Evolutionary conservation across 1,140 invertebrate species (phyloP).

Genomic region (Uloborus diversus): DNA sequence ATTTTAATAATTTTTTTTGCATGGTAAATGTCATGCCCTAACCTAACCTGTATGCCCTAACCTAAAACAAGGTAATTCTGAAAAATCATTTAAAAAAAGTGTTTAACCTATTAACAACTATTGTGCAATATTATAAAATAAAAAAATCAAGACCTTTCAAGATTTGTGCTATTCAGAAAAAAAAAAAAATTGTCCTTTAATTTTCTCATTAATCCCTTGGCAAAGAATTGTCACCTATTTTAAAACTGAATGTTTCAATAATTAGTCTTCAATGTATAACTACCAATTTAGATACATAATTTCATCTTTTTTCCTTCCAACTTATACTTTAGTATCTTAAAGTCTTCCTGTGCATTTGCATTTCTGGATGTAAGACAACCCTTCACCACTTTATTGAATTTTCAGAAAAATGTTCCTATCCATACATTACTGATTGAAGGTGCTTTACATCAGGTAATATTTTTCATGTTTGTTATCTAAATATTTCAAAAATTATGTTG

Average conservation of each 20-base stretch:
- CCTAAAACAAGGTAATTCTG: too few species aligned
- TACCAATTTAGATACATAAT: neutral
- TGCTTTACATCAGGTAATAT: constrained; percentile 9
- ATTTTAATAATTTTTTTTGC: too few species aligned
- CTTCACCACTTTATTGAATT: neutral
- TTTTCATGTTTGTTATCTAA: neutral
- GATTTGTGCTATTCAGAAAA: neutral
- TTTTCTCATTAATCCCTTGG: neutral
- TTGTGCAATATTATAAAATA: too few species aligned
- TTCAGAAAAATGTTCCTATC: constrained; percentile 26
- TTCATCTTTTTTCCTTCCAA: neutral
- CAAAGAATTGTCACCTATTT: neutral
- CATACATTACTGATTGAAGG: neutral
- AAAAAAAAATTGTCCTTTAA: neutral
- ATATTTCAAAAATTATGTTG: neutral
- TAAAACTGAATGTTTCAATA: neutral
- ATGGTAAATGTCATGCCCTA: too few species aligned
- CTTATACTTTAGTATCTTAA: constrained; percentile 22
- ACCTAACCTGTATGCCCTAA: too few species aligned
- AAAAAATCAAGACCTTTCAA: too few species aligned
- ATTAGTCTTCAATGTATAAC: neutral
- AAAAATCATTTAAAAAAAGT: too few species aligned
- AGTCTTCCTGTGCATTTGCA: neutral
- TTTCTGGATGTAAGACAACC: constrained; percentile 18
- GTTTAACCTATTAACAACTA: too few species aligned